Percentiles rank a stretch among this genome's conserved stretches.
Conservation (phyloP, 2,888 invertebrate species). For the Melinaea menophilus region DNA sequence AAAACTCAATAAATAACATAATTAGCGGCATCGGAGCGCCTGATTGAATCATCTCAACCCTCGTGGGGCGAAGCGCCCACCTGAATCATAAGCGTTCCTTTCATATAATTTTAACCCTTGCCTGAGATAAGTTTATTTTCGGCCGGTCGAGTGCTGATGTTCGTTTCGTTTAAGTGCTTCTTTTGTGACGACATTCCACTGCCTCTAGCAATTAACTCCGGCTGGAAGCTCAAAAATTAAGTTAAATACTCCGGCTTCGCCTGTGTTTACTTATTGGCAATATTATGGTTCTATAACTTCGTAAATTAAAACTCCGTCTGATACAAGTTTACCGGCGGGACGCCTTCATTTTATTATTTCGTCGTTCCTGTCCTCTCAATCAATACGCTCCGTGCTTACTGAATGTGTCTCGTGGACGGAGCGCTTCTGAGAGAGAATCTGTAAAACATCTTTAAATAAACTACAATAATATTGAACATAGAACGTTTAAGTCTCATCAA, state of each 20-base stretch:
- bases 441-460: no score
- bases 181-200: slow-evolving; percentile 73
- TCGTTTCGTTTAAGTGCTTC: slow-evolving; percentile 73
- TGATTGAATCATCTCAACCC: slow-evolving; percentile 71
- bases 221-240: slow-evolving; percentile 76
- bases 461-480: no score
- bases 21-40: slow-evolving; percentile 61
- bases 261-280: slow-evolving; percentile 71
- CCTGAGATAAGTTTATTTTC: slow-evolving; percentile 77
- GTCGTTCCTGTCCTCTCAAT: slow-evolving; percentile 29
- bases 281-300: slow-evolving; percentile 61
- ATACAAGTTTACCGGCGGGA: slow-evolving; percentile 40
- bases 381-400: slow-evolving; percentile 26
- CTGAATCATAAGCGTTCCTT: slow-evolving; percentile 65
- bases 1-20: slow-evolving; percentile 70
- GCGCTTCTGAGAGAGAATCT: no score
- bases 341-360: slow-evolving; percentile 33
- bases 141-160: slow-evolving; percentile 66
- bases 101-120: slow-evolving; percentile 74
- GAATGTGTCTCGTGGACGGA: background rate
- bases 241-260: slow-evolving; percentile 73
- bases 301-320: slow-evolving; percentile 58
- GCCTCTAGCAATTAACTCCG: slow-evolving; percentile 69
- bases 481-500: no score
- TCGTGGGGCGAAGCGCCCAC: slow-evolving; percentile 53